Percentiles rank a stretch among this genome's conserved stretches.
phyloP scores from a whole-genome alignment of 2,113 vertebrate species.

The Abramis brama region DNA sequence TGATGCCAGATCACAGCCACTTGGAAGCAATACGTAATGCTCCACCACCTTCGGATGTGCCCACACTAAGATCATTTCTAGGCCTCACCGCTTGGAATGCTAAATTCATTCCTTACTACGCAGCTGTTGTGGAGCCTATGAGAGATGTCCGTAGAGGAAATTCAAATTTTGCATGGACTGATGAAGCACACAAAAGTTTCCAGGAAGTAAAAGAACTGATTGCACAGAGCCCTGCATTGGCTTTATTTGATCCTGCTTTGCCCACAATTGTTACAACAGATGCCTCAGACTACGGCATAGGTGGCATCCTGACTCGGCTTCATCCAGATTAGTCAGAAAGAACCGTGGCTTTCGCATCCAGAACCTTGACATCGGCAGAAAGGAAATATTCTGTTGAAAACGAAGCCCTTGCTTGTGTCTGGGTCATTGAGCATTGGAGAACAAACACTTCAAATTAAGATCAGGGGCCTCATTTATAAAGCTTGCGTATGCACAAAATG shows the following conservation, averaged over 20 bases:
- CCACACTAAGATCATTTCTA: no score
- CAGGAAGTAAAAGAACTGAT: not conserved
- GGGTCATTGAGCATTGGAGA: constrained; percentile 39
- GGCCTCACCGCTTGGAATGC: no score
- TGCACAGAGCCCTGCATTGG: not conserved
- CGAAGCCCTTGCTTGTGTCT: constrained; percentile 48
- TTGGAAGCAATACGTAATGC: no score
- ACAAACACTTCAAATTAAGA: not conserved
- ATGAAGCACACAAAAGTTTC: constrained; percentile 5
- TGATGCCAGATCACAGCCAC: no score
- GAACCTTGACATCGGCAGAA: constrained; percentile 30
- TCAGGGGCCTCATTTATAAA: no score
- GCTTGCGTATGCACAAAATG: no score
- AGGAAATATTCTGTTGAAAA: constrained; percentile 50
- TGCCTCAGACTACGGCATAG: constrained; percentile 46
- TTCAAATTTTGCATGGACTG: not conserved
- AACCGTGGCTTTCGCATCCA: constrained; percentile 52
- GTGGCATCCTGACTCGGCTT: constrained; percentile 30
- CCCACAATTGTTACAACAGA: constrained; percentile 37
- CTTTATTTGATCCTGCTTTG: constrained; percentile 37
- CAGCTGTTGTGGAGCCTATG: no score
- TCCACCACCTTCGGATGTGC: no score
- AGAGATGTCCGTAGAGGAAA: no score
- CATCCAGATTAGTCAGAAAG: constrained; percentile 23
- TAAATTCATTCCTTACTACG: no score